Base-by-base conservation (phyloP, 30 jellyfish, hydroid and myxozoan genomes). In the Aurelia aurita region DNA sequence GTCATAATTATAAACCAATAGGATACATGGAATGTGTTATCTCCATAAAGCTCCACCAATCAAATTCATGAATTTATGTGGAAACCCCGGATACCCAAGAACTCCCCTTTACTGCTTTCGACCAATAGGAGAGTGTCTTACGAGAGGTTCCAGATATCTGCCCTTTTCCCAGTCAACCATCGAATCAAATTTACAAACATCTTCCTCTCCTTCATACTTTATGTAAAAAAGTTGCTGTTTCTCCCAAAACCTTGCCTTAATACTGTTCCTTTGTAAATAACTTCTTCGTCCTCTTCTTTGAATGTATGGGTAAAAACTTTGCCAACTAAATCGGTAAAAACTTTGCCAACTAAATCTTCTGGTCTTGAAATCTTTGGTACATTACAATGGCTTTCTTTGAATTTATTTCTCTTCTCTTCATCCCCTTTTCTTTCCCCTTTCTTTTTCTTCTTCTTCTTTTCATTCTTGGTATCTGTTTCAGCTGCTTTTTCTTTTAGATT, bases 271-370 rank as follows among this genome's bases (percentile, higher is more conserved):
- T 51, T 23, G 55, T 23, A 66, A 66, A 66, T 32, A 15, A 66
- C 58, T 51, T 66, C 58, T 32, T 32, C 58, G 6, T 66, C 43
- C 25, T 32, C 78, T 3, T 66, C 78, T 22, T 15, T 22, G 23
- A 66, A 66, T 29, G 8, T 66, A 4, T 66, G 78, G 20, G 3
- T 11, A 66, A 66, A 8, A 8, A 27, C 14, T 32, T 23, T 66
- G 29, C 78, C 78, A 22, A 66, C 47, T 34, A 66, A 44, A 66
- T 66, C 78, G n/a, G n/a, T 11, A 66, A 66, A 8, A 8, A 27
- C 14, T 32, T 23, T 66, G 29, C 78, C 78, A 22, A 66, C 47
- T 34, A 66, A 44, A 66, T 66, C 78, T 66, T 66, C 58, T 25
- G 58, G 58, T 8, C 4, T 23, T 20, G 27, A 66, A 23, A 66